phyloP scores from a whole-genome alignment of 2,113 vertebrate species.

The Pongo abelii region DNA sequence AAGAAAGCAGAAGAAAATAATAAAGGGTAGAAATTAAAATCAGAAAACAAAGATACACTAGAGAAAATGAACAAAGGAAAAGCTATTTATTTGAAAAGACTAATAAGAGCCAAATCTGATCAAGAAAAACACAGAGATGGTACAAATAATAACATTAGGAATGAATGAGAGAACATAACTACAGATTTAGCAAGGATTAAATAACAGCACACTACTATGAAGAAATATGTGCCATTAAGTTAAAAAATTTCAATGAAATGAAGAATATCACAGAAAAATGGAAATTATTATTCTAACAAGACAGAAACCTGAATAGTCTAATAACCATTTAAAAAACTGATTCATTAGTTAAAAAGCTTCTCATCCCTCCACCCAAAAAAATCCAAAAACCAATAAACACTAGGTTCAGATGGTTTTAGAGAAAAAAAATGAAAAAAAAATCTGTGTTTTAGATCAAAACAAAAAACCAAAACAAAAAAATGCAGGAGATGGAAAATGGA shows the following conservation, averaged over 20 bases:
- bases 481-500: neutral
- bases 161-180: neutral
- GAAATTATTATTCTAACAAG: neutral
- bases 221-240: neutral
- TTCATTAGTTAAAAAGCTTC: neutral
- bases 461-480: neutral
- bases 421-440: neutral
- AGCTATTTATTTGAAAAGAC: slow-evolving; percentile 17
- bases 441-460: neutral
- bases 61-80: slow-evolving; percentile 18
- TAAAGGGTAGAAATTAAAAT: neutral
- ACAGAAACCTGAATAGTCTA: neutral
- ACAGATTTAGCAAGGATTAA: neutral
- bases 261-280: neutral
- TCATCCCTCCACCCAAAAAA: neutral
- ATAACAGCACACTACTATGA: neutral
- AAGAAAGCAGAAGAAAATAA: neutral
- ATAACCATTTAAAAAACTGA: neutral
- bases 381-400: neutral
- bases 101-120: neutral
- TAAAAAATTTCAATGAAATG: neutral
- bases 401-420: neutral
- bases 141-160: neutral
- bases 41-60: neutral
- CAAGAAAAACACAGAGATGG: neutral